Evolutionary conservation across 2,888 invertebrate species (phyloP).

Genomic region (Antheraea assamensis): DNA sequence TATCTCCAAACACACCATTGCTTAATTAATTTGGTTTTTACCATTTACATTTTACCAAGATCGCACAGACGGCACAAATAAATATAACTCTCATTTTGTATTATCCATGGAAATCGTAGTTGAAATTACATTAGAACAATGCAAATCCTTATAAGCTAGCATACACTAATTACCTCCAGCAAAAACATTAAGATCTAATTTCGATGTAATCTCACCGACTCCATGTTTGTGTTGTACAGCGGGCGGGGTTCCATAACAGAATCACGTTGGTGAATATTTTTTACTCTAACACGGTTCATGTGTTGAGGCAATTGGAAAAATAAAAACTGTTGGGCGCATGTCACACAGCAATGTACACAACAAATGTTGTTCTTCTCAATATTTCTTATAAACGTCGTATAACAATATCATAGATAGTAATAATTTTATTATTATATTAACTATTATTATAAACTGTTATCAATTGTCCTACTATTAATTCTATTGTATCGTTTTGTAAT

Average conservation of each 20-base stretch:
- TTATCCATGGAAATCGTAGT: too few species aligned
- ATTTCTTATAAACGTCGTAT: not conserved
- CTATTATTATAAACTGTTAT: too few species aligned
- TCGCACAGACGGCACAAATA: too few species aligned
- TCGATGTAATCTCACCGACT: not conserved
- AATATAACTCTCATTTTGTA: too few species aligned
- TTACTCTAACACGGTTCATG: constrained; percentile 8
- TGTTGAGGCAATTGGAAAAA: constrained; percentile 9
- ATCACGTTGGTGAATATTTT: constrained; percentile 3
- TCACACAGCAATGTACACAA: not conserved
- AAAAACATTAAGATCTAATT: not conserved
- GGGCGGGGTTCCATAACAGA: not conserved
- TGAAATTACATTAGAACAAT: not conserved
- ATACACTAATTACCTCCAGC: not conserved
- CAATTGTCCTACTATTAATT: too few species aligned
- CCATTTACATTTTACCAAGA: too few species aligned
- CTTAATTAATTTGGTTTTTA: not conserved
- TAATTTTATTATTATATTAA: too few species aligned
- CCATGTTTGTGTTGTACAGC: not conserved
- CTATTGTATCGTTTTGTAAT: too few species aligned
- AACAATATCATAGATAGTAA: too few species aligned
- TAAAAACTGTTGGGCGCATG: not conserved
- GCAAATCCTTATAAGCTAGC: not conserved
- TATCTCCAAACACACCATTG: too few species aligned
- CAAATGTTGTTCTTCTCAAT: not conserved